Base-by-base conservation (phyloP, 2,113 vertebrate species). In the Epinephelus moara region DNA sequence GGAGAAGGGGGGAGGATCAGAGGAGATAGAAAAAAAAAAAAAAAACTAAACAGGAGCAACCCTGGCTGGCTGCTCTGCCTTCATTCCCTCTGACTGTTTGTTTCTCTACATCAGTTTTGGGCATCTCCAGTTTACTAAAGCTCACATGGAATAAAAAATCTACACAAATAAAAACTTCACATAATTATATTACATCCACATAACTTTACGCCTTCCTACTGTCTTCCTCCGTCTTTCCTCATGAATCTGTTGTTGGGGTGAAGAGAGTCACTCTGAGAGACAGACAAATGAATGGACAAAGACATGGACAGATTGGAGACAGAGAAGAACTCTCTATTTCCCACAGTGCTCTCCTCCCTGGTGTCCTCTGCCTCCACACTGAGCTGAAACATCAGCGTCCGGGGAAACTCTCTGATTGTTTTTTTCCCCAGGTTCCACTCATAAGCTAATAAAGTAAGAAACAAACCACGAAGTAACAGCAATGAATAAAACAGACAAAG, bases 1-100 rank as follows among this genome's bases (percentile, higher is more conserved):
- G 75, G 86, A 80, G 86, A 74, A 76, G 79, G 82, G 78, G 86
- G 89, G 85, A 88, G 91, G 84, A 85, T 80, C 81, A 63, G 78
- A 74, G 69, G 68, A 78, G 70, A 59, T 63, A 47, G 17, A 62
- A 42, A 62, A 42, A 50, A 55, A 68, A 62, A 42, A 62, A 42
- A 50, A 55, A 68, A 55, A 45, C 53, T 55, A 61, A 79, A n/a
- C 60, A 74, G 62, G 64, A 89, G 69, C n/a, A 57, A 75, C 63
- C n/a, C 81, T 59, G 61, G 47, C 66, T 68, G 67, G 47, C 60
- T 80, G 71, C 52, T 78, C n/a, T 47, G 57, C 75, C 78, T 81
- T 84, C 63, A 66, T 25, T 73, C 61, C 37, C 70, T 60, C 52
- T 50, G 18, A 10, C 45, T 10, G 7, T 42, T 62, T 45, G 27